Percentiles rank a stretch among this genome's conserved stretches.
Evolutionary conservation across 2,888 invertebrate species (phyloP).

Genomic region (Rhagonycha lutea): DNA sequence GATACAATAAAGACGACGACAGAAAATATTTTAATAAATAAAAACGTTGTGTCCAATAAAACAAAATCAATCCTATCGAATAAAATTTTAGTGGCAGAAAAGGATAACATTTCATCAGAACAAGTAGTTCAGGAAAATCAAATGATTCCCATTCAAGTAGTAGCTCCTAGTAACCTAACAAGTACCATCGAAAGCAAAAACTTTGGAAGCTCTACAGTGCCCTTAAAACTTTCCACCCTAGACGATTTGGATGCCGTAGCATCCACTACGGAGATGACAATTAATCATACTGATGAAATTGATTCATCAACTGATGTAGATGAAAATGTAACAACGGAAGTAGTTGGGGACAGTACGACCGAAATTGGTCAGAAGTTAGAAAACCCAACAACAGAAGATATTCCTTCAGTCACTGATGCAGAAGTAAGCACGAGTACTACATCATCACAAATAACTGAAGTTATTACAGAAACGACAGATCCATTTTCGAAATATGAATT

Average conservation of each 20-base stretch:
- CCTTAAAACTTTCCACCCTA: not conserved
- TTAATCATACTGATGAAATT: not conserved
- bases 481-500: not conserved
- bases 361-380: not conserved
- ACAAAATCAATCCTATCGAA: not conserved
- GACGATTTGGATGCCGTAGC: not conserved
- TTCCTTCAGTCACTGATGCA: not conserved
- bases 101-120: conserved; percentile 39
- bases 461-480: not conserved
- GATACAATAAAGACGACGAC: conserved; percentile 33
- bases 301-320: not conserved
- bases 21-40: conserved; percentile 29
- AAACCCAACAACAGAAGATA: not conserved
- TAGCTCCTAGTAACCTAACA: conserved; percentile 23
- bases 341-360: not conserved
- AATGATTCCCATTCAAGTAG: conserved; percentile 39
- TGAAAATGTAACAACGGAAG: not conserved
- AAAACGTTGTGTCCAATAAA: not conserved
- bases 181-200: not conserved
- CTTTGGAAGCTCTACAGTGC: not conserved
- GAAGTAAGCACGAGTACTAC: not conserved
- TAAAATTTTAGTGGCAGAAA: conserved; percentile 2
- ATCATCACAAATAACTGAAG: not conserved
- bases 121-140: conserved; percentile 47
- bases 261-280: not conserved